phyloP scores from a whole-genome alignment of 2,888 invertebrate species.

The Quadroppia sp. region DNA sequence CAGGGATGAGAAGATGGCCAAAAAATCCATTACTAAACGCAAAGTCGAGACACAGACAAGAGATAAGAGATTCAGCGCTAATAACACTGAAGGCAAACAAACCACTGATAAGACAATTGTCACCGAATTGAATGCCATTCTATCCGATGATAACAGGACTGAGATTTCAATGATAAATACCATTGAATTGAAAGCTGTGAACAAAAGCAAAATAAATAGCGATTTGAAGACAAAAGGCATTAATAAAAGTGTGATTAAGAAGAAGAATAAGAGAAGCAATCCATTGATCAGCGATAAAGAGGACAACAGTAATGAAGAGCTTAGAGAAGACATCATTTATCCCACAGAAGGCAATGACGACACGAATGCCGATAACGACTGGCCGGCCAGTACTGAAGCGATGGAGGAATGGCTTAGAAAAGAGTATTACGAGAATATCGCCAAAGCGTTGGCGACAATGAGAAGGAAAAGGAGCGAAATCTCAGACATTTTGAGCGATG shows the following conservation, averaged over 20 bases:
- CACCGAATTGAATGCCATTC: constrained; percentile 5
- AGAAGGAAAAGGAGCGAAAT: constrained; percentile 44
- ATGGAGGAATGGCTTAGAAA: constrained; percentile 46
- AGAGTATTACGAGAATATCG: constrained; percentile 47
- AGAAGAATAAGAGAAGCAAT: constrained; percentile 14
- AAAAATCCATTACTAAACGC: constrained; percentile 6
- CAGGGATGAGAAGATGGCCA: neutral
- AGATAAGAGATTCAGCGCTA: neutral
- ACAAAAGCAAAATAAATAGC: neutral
- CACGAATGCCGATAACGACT: neutral
- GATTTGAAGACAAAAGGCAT: no score
- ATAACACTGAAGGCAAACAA: neutral
- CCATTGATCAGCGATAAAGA: neutral
- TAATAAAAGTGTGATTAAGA: neutral
- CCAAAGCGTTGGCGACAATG: constrained; percentile 46
- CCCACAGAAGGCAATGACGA: neutral
- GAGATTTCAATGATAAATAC: neutral
- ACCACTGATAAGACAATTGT: constrained; percentile 9
- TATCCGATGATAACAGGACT: constrained; percentile 11
- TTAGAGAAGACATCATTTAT: neutral
- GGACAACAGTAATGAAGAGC: neutral
- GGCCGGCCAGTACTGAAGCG: neutral
- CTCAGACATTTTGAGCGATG: neutral
- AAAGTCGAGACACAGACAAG: neutral
- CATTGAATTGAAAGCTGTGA: neutral